Base-by-base conservation (phyloP, 2,888 invertebrate species). In the Dicycla oo region DNA sequence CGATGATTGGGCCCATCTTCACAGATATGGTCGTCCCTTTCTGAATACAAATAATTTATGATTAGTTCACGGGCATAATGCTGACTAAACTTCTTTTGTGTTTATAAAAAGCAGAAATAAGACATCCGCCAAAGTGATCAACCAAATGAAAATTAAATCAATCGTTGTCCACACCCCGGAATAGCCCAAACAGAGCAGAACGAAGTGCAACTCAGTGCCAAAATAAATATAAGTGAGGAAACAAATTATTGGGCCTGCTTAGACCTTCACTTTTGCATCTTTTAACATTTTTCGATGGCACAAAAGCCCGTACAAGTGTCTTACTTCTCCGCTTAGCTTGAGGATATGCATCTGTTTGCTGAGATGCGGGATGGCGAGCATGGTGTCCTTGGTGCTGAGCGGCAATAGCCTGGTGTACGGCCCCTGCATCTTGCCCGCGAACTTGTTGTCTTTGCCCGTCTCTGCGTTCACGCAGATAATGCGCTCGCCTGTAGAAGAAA, bases 381-480 rank as follows among this genome's bases (percentile, higher is more conserved):
- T 88, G 34, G 89, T 87, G 84, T 93, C 94, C 38, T 85, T 87
- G 20, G 75, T 75, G 51, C 86, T 81, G 45, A 94, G 89, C 3
- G 94, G 93, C 76, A 94, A 70, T 62, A 96, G 86, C 20, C 89
- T 88, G 18, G 88, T 66, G 86, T 95, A 96, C 0, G 96, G 96
- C 0, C 95, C 96, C 43, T 90, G 91, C 94, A 95, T 94, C 81
- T 95, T 95, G 66, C 96, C 95, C 0, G 95, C 93, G 69, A 96
- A 93, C 85, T 95, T 95, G 83, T 95, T 96, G 85, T 96, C 95
- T 68, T 94, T 93, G 10, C 95, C 95, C 0, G 92, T 92, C 23
- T 91, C 93, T 26, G 92, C 93, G 83, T 94, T 93, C 26, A 95
- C 90, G 83, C 94, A 94, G 62, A 94, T 88, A 73, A 96, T 92